Base-by-base conservation (phyloP, 1,140 invertebrate genomes). In the Megathymus violae region DNA sequence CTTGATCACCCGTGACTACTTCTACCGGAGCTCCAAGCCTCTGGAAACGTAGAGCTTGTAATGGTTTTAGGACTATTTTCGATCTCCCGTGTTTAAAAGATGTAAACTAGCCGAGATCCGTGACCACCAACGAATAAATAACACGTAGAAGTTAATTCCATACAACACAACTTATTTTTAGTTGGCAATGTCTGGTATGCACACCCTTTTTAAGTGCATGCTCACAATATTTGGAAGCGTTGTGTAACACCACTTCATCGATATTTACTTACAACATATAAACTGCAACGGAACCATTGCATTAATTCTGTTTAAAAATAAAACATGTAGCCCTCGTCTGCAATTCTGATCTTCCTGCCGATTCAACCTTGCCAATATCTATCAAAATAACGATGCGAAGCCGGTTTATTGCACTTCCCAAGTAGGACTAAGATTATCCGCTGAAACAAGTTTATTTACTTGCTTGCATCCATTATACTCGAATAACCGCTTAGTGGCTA, bases 371-470 rank as follows among this genome's bases (percentile, higher is more conserved):
- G 54, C 54, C 54, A 58, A 58, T 56, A 6, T 22, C 52, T 46
- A 46, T 58, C 41, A 19, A 58, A 46, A 58, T 58, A 36, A 10
- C 54, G 2, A 46, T 10, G 13, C 41, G 19, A 0, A 34, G 41
- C 54, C 54, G 54, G 41, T 58, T 58, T 58, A 58, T 58, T 13
- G 34, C 27, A 58, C 27, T 58, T 46, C 43, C 40, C 27, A 46
- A 46, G 54, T 34, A 46, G 17, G 25, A 58, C 54, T 4, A 11
- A 27, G 54, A 58, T 58, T 58, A 58, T 59, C 27, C 43, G 13
- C 14, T 19, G 43, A 59, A 59, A 59, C 56, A 34, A 38, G 43
- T 59, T 59, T 59, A 59, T 59, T n/a, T n/a, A n/a, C n/a, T 59
- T 47, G 15, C 11, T 27, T 16, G 38, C 19, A 11, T 47, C 43